Percentiles rank a stretch among this genome's conserved stretches.
phyloP scores from a whole-genome alignment of 2,113 vertebrate genomes.

The Ariopsis seemanni region DNA sequence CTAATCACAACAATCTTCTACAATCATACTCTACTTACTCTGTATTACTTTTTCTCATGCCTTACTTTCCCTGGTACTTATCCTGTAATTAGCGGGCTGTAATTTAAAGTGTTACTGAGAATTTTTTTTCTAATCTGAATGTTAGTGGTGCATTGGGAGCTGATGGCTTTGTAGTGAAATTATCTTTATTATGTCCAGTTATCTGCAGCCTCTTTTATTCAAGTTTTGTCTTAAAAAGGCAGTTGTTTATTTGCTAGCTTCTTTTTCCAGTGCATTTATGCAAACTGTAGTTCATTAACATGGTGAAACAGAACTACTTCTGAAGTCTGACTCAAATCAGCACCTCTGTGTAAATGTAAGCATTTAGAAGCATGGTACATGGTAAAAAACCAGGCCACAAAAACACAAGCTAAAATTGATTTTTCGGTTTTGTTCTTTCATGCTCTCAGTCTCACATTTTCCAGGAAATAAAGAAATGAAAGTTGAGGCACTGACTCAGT shows the following conservation, averaged over 20 bases:
- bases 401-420: not conserved
- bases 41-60: too few species aligned
- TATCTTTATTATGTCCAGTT: constrained; percentile 4
- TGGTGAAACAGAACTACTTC: not conserved
- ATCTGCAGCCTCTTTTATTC: not conserved
- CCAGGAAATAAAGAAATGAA: not conserved
- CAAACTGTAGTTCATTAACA: not conserved
- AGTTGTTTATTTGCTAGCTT: not conserved
- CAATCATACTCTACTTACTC: too few species aligned
- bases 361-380: not conserved
- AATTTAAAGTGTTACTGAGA: too few species aligned
- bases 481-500: not conserved
- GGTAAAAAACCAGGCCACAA: constrained; percentile 1
- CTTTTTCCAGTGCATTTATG: not conserved
- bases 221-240: not conserved
- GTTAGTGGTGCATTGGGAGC: not conserved
- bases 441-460: not conserved
- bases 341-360: not conserved
- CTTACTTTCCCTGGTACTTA: too few species aligned
- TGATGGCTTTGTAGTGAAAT: not conserved
- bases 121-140: not conserved
- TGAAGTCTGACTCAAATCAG: not conserved
- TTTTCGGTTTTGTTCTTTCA: constrained; percentile 7
- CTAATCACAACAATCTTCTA: too few species aligned
- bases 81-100: too few species aligned